Evolutionary conservation across 2,113 vertebrate genomes (phyloP).

Genomic region (Coturnix japonica): DNA sequence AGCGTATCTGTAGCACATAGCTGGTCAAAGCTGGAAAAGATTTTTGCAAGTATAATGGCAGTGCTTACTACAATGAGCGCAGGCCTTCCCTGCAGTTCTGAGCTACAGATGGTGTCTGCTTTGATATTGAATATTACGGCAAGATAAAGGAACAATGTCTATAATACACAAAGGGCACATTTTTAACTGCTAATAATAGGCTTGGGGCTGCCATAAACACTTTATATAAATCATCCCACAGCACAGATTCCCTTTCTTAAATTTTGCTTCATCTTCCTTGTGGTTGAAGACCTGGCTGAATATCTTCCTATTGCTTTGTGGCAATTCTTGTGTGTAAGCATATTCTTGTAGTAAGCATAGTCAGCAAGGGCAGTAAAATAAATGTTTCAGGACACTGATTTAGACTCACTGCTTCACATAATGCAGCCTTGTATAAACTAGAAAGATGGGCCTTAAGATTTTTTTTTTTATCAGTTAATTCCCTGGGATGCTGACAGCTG

Average conservation of each 20-base stretch:
- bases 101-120: constrained; percentile 2
- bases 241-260: background rate
- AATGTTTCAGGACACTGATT: constrained; percentile 7
- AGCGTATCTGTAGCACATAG: background rate
- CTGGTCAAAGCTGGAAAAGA: background rate
- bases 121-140: constrained; percentile 9
- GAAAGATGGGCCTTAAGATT: constrained; percentile 6
- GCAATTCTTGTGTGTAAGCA: background rate
- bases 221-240: background rate
- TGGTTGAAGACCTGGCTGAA: background rate
- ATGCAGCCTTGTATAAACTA: background rate
- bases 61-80: background rate
- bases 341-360: background rate
- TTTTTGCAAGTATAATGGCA: background rate
- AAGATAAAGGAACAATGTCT: constrained; percentile 17
- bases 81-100: background rate
- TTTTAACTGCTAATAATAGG: constrained; percentile 38
- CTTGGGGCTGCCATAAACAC: constrained; percentile 9
- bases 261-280: background rate
- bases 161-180: background rate
- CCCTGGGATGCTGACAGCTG: constrained; percentile 7
- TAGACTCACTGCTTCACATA: background rate
- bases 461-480: constrained; percentile 24
- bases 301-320: background rate
- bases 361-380: constrained; percentile 31